A percentile compares a stretch with the other conserved stretches of the same genome.
Evolutionary conservation across 2,888 invertebrate species (phyloP).

Genomic region (Empis stercorea): DNA sequence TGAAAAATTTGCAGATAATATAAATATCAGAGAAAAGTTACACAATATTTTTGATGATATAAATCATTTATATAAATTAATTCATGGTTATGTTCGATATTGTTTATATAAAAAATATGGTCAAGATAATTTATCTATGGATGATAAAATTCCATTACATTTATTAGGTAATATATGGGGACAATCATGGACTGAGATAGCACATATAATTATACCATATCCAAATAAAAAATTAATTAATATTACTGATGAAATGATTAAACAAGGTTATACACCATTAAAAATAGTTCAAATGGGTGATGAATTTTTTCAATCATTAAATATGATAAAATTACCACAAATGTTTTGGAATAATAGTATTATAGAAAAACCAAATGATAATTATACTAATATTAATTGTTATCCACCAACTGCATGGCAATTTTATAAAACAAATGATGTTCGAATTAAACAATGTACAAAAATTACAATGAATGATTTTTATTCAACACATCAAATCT

Average conservation of each 20-base stretch:
- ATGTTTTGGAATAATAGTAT: slow-evolving; percentile 76
- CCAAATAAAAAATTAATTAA: background rate
- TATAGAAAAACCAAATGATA: slow-evolving; percentile 61
- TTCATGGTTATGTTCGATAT: too few species aligned
- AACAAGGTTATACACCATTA: slow-evolving; percentile 2
- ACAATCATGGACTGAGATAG: background rate
- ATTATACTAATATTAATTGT: slow-evolving; percentile 26
- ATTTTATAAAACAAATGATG: slow-evolving; percentile 68
- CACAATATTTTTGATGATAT: too few species aligned
- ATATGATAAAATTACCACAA: slow-evolving; percentile 3
- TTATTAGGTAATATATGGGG: too few species aligned
- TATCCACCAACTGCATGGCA: slow-evolving; percentile 45
- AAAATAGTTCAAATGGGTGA: slow-evolving; percentile 4
- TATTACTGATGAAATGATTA: background rate
- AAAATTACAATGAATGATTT: slow-evolving; percentile 43
- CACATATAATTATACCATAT: background rate
- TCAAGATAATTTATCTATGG: too few species aligned
- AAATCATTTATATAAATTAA: too few species aligned
- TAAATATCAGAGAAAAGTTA: too few species aligned
- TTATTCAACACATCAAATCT: slow-evolving; percentile 50
- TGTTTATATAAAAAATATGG: too few species aligned
- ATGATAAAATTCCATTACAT: too few species aligned
- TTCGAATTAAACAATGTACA: slow-evolving; percentile 57
- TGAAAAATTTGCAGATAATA: slow-evolving; percentile 50
- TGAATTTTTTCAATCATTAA: slow-evolving; percentile 5